Base-by-base conservation (phyloP, 2,888 invertebrate species). In the Cosmia trapezina region DNA sequence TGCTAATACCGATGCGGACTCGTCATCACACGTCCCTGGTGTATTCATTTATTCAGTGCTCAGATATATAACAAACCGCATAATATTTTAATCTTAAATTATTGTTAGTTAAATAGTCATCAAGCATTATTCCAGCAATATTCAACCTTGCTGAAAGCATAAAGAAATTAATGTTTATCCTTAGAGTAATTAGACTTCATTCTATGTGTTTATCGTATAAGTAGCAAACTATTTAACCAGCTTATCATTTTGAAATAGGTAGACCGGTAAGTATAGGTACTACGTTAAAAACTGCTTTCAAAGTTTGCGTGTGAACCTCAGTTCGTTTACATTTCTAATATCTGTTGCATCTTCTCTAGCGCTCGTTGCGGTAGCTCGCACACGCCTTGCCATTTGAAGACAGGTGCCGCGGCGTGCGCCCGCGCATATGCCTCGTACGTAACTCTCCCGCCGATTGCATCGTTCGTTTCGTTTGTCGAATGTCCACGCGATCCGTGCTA, bases 361-460 rank as follows among this genome's bases (percentile, higher is more conserved):
- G 80, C 76, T 80, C 81, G 83, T 84, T 78, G 76, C 85, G 84
- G 80, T 86, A 78, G 68, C 74, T 83, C 80, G 80, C 88, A 84
- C 85, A 84, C 87, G 84, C 74, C 80, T 87, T 85, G 86, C 89
- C 91, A 91, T 91, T 92, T 87, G 89, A 91, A 91, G 89, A 86
- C 88, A 90, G 89, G 89, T 87, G 90, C 88, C 87, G 88, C 81
- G 81, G 89, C 86, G 91, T 85, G 89, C 92, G 91, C 91, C 81
- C 92, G 93, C 90, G 89, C 89, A 87, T 86, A 81, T 86, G 85
- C 83, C 88, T 87, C 88, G 83, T 89, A 88, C 88, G 83, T 89
- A 88, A 89, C 87, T 89, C 90, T 89, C 88, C 88, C 90, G 89
- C 87, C 90, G 88, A 91, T 91, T 92, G 92, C 93, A 91, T 90